Conservation (phyloP, 2,113 vertebrate species). For the Laticauda laticaudata region DNA sequence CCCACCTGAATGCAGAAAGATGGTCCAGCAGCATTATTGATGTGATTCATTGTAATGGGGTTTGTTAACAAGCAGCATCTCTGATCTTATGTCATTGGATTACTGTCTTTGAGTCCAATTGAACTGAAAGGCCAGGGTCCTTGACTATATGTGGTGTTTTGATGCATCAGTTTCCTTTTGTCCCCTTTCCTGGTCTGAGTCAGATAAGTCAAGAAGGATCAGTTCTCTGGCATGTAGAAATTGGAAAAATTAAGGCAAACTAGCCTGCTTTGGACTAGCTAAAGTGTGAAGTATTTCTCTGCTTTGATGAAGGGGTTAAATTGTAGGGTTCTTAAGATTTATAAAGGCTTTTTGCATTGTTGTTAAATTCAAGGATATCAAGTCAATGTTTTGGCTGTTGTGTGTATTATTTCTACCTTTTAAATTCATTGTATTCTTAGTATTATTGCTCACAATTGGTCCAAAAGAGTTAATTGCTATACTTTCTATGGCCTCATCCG, state of each 20-base stretch:
- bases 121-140: neutral
- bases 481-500: neutral
- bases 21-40: neutral
- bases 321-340: neutral
- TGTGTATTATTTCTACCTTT: neutral
- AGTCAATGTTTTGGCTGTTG: neutral
- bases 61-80: neutral
- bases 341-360: neutral
- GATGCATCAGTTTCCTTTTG: neutral
- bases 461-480: neutral
- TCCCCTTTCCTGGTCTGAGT: neutral
- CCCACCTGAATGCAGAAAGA: neutral
- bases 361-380: neutral
- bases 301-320: neutral
- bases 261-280: neutral
- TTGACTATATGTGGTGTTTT: neutral
- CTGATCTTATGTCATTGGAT: neutral
- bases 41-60: neutral
- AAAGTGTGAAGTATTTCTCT: neutral
- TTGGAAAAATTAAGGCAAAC: neutral
- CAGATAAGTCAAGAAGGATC: neutral
- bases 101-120: neutral
- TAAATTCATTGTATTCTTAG: neutral
- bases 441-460: neutral
- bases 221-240: neutral